Conservation (phyloP, 2,888 invertebrate genomes). For the Thelaira solivaga region DNA sequence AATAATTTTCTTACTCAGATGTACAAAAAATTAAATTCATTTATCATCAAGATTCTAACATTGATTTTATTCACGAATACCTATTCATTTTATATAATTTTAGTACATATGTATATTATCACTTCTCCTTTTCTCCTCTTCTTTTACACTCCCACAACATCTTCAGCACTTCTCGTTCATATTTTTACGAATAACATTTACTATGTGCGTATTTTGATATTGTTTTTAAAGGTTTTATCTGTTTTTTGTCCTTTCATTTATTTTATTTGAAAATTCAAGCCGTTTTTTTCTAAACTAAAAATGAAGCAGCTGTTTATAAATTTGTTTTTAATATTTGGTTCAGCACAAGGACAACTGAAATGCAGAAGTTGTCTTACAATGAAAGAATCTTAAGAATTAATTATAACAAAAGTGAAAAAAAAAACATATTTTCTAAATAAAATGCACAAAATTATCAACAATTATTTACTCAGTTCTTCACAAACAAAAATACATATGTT, state of each 20-base stretch:
- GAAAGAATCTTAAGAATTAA: slow-evolving; percentile 17
- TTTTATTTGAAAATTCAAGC: slow-evolving; percentile 38
- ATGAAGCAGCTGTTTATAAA: slow-evolving; percentile 52
- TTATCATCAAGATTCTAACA: slow-evolving; percentile 30
- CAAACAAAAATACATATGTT: slow-evolving; percentile 20
- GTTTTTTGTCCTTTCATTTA: slow-evolving; percentile 41
- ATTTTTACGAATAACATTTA: slow-evolving; percentile 18
- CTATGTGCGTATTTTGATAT: slow-evolving; percentile 56
- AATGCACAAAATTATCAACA: slow-evolving; percentile 59
- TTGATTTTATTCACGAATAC: slow-evolving; percentile 27
- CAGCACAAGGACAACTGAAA: background rate
- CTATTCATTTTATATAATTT: slow-evolving; percentile 16
- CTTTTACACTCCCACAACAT: slow-evolving; percentile 10
- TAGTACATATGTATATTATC: slow-evolving; percentile 16
- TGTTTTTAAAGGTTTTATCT: slow-evolving; percentile 35
- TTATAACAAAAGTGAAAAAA: background rate
- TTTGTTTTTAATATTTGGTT: slow-evolving; percentile 17
- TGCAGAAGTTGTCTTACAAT: slow-evolving; percentile 6
- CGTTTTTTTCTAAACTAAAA: slow-evolving; percentile 36
- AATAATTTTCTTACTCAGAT: slow-evolving; percentile 47
- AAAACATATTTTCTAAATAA: slow-evolving; percentile 37
- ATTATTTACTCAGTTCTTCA: slow-evolving; percentile 21
- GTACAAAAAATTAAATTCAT: slow-evolving; percentile 1
- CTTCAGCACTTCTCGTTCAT: slow-evolving; percentile 19
- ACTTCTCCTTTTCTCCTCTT: background rate